Evolutionary conservation across 1,140 invertebrate species (phyloP).

Genomic region (Danaus plexippus): DNA sequence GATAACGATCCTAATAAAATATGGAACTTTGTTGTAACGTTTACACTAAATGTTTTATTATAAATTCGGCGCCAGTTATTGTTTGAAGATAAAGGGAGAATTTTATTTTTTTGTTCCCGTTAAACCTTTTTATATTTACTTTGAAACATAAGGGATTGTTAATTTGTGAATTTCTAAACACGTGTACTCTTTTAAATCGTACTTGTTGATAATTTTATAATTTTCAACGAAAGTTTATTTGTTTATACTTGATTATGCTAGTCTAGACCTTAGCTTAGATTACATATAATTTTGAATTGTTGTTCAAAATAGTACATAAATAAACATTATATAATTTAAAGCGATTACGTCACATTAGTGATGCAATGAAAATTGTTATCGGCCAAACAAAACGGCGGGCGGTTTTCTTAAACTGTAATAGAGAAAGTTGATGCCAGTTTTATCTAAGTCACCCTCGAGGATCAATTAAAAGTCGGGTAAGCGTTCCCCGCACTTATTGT

Average conservation of each 20-base stretch:
- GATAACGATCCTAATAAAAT: constrained; percentile 71
- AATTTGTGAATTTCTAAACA: too few relatives aligned
- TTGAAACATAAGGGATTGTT: too few relatives aligned
- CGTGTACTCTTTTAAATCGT: too few relatives aligned
- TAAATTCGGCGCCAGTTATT: constrained; percentile 53
- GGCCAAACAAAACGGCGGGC: constrained; percentile 47
- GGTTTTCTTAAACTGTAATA: constrained; percentile 70
- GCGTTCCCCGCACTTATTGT: constrained; percentile 56
- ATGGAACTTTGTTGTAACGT: constrained; percentile 66
- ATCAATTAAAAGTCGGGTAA: constrained; percentile 68
- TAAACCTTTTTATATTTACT: too few relatives aligned
- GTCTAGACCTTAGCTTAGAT: too few relatives aligned
- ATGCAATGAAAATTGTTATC: constrained; percentile 60
- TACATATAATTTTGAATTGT: too few relatives aligned
- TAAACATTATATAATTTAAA: too few relatives aligned
- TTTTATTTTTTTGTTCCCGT: too few relatives aligned
- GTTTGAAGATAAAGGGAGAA: constrained; percentile 31
- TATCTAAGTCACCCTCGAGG: constrained; percentile 66
- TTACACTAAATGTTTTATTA: constrained; percentile 68
- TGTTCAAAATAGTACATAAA: too few relatives aligned
- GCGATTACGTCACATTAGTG: constrained; percentile 37
- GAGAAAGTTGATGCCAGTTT: constrained; percentile 68
- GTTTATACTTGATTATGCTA: too few relatives aligned
- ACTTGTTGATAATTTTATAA: too few relatives aligned
- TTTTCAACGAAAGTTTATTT: too few relatives aligned